Evolutionary conservation across 2,113 vertebrate species (phyloP).

Genomic region (Hipposideros armiger): DNA sequence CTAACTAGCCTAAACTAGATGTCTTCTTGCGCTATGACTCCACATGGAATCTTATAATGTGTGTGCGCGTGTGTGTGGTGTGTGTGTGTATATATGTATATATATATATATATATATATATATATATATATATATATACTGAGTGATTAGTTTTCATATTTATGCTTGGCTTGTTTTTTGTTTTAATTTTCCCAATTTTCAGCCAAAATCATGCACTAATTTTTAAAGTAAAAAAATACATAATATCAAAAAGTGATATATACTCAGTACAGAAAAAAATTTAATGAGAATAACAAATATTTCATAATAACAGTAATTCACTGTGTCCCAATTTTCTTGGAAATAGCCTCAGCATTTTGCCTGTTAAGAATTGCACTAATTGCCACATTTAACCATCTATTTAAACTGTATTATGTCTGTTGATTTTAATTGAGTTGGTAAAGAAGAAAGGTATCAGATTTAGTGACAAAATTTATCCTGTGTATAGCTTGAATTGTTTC

Average conservation of each 20-base stretch:
- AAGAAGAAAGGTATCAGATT: background rate
- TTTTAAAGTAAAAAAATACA: background rate
- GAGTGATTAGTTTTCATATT: background rate
- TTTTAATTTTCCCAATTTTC: background rate
- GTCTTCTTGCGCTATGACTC: background rate
- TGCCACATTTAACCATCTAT: background rate
- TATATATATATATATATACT: too few relatives aligned
- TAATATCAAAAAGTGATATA: background rate
- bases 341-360: background rate
- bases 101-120: too few relatives aligned
- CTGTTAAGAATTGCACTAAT: background rate
- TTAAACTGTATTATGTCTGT: background rate
- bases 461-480: background rate
- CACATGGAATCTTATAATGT: background rate
- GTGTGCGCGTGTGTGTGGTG: background rate
- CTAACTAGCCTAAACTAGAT: background rate
- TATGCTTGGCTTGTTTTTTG: background rate
- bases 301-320: background rate
- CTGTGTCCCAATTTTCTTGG: background rate
- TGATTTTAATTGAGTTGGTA: background rate
- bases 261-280: background rate
- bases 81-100: too few relatives aligned
- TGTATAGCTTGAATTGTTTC: background rate
- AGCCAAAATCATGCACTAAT: background rate
- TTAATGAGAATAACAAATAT: background rate